Percentiles rank a stretch among this genome's conserved stretches.
Evolutionary conservation across 2,888 invertebrate genomes (phyloP).

Genomic region (Toxonevra muliebris): DNA sequence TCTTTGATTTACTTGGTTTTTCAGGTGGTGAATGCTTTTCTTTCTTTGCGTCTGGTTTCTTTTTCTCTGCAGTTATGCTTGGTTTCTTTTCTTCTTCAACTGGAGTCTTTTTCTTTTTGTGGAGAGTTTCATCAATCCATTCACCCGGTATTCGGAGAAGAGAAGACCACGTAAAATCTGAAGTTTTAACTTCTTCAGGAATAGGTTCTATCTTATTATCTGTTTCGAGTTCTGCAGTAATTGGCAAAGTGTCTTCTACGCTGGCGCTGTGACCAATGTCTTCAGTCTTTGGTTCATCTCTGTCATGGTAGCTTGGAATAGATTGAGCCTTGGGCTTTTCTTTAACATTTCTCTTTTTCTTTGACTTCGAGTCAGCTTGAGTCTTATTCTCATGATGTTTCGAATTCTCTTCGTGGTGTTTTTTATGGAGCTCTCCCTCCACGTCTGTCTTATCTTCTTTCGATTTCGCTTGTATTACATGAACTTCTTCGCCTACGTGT

Average conservation of each 20-base stretch:
- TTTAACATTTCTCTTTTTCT: constrained; percentile 29
- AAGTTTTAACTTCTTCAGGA: constrained; percentile 27
- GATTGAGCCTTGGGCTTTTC: background rate
- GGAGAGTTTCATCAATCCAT: constrained; percentile 54
- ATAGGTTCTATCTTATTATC: background rate
- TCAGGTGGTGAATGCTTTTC: constrained; percentile 42
- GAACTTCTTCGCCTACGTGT: too few species aligned
- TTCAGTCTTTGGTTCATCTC: background rate
- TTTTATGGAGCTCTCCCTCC: constrained; percentile 29
- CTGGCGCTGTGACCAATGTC: too few species aligned
- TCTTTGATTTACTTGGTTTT: constrained; percentile 43
- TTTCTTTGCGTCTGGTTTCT: constrained; percentile 37
- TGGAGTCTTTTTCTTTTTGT: constrained; percentile 32
- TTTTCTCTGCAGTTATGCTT: constrained; percentile 20
- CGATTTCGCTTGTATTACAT: background rate
- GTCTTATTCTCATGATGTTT: too few species aligned
- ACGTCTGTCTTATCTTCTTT: constrained; percentile 4
- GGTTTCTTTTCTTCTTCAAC: constrained; percentile 26
- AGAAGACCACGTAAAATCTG: constrained; percentile 57
- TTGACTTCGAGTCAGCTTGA: constrained; percentile 24
- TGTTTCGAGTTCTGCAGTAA: background rate
- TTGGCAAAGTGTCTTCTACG: background rate
- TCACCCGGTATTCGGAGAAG: constrained; percentile 58
- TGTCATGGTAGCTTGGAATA: background rate
- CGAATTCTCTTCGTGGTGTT: too few species aligned